Base-by-base conservation (phyloP, 2,888 invertebrate species). In the Shargacucullia verbasci region DNA sequence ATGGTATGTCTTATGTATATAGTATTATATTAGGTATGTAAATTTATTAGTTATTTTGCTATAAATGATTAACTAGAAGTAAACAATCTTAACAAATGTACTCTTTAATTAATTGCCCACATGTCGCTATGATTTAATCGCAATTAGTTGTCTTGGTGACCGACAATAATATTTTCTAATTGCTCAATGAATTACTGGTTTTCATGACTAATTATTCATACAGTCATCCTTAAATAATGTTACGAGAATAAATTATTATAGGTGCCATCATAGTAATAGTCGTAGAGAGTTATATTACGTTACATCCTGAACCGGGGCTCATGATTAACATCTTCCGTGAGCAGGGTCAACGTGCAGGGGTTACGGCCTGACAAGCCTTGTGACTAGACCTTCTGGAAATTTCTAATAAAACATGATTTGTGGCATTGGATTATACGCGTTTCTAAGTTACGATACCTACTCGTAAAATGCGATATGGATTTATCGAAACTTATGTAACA, bases 241-340 rank as follows among this genome's bases (percentile, higher is more conserved):
- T 47, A 40, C 5, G 33, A 25, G 44, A 67, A 70, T 65, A 74
- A 69, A 66, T 59, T 69, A 66, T 64, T 44, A 54, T 57, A 61
- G 49, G 62, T 81, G 79, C 80, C 77, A 64, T 76, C 75, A 78
- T 86, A 85, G 81, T 68, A 79, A 81, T 75, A 81, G 79, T 76
- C 70, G 65, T 70, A 67, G 70, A 70, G 69, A 70, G 65, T 62
- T 68, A 61, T 77, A 72, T 72, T 76, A 81, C 60, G 59, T 61
- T 65, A 69, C 73, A 80, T 81, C 76, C 76, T 72, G 76, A 74
- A 80, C 68, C 77, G 71, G 75, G 74, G 77, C 76, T 78, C 82
- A 79, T 90, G 90, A 92, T 91, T 91, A 89, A 89, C 87, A 85
- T 87, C 91, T 92, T 92, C 92, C 92, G 90, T 81, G 84, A 84